A percentile compares a stretch with the other conserved stretches of the same genome.
Evolutionary conservation across 2,888 invertebrate species (phyloP).

Genomic region (Notodonta dromedarius): DNA sequence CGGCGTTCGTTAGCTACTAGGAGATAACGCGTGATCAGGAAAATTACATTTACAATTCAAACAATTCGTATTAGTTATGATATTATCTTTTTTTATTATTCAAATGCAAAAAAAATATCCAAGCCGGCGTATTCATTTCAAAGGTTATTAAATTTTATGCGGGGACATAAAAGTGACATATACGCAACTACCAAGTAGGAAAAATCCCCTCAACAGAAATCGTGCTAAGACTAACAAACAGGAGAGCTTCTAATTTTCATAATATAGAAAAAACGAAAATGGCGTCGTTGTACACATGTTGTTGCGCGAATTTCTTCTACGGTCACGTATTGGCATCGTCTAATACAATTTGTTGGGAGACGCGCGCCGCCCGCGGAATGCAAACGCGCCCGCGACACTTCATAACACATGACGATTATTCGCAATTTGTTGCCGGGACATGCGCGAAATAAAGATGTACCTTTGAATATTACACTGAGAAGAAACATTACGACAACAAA

Average conservation of each 20-base stretch:
- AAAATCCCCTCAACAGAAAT: conserved; percentile 40
- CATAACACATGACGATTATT: conserved; percentile 73
- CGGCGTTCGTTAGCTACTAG: not conserved
- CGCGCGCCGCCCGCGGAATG: conserved; percentile 67
- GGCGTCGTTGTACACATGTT: conserved; percentile 60
- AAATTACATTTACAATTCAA: not conserved
- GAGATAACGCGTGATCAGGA: not conserved
- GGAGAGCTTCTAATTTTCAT: conserved; percentile 62
- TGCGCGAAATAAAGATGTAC: conserved; percentile 18
- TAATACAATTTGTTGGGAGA: conserved; percentile 80
- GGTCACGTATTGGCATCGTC: conserved; percentile 78
- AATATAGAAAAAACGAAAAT: conserved; percentile 57
- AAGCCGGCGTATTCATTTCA: no score
- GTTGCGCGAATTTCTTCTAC: conserved; percentile 60
- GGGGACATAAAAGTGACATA: no score
- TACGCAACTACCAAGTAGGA: conserved; percentile 10
- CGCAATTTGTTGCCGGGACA: conserved; percentile 54
- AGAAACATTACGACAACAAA: no score
- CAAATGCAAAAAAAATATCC: no score
- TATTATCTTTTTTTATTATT: no score
- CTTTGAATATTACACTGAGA: not conserved
- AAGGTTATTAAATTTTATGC: no score
- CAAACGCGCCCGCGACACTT: conserved; percentile 65
- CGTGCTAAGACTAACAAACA: conserved; percentile 52
- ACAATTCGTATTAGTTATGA: not conserved